These are phyloP conservation scores for Noctua fimbriata DNA, from an alignment of 2,888 invertebrate species.

Conservation along the genomic window DNA sequence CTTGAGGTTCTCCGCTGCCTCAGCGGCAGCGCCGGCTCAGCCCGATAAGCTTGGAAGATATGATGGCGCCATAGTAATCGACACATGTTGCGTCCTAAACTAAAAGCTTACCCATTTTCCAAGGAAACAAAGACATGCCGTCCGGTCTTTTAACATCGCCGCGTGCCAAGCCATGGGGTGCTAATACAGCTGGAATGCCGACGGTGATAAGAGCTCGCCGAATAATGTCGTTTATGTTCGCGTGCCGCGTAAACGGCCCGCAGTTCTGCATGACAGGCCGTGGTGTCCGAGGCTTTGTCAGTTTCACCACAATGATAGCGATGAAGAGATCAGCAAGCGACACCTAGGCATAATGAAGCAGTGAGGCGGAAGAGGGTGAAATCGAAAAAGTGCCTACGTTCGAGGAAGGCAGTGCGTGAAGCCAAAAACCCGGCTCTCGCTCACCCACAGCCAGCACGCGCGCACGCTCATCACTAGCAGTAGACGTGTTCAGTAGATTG, in stretches of 20 bases:
- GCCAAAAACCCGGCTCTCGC: neutral
- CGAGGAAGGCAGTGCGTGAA: neutral
- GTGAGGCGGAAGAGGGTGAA: neutral
- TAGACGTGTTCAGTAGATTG: neutral
- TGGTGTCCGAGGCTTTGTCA: too few species aligned
- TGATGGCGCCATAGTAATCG: neutral
- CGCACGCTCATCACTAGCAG: neutral
- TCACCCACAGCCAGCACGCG: neutral
- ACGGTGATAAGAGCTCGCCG: too few species aligned
- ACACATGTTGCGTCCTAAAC: neutral
- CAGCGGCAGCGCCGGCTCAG: too few species aligned
- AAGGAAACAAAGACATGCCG: neutral
- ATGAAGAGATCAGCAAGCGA: neutral
- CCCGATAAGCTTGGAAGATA: neutral
- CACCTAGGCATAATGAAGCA: neutral
- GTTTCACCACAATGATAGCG: neutral
- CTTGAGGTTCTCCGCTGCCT: too few species aligned
- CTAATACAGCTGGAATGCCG: neutral
- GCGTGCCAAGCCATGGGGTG: neutral
- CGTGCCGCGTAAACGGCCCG: too few species aligned
- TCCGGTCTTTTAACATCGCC: neutral
- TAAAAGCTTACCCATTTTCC: neutral
- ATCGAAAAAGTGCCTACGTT: too few species aligned
- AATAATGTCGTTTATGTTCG: too few species aligned
- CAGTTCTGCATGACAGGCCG: too few species aligned